Conservation (phyloP, 2,113 vertebrate species). For the Petrocephalus zakoni region DNA sequence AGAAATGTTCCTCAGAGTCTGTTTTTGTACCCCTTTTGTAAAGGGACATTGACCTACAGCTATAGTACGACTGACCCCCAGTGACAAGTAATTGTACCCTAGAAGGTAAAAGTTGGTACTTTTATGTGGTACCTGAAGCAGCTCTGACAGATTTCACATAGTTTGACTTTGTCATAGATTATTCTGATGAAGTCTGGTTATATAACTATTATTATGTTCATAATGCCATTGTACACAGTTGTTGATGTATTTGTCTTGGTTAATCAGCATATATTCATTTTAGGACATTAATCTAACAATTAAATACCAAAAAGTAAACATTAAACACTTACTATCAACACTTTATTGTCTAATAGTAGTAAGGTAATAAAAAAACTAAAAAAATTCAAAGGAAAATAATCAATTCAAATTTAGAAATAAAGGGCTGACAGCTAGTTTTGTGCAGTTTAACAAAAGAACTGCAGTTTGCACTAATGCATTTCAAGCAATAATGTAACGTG, state of each 20-base stretch:
- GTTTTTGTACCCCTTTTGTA: too few species aligned
- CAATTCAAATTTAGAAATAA: not conserved
- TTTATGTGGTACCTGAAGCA: not conserved
- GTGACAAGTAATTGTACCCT: too few species aligned
- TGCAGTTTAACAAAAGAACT: not conserved
- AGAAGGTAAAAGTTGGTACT: too few species aligned
- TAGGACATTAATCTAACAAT: not conserved
- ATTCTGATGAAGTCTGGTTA: not conserved
- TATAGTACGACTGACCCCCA: too few species aligned
- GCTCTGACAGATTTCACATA: not conserved
- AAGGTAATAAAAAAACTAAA: not conserved
- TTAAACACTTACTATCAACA: not conserved
- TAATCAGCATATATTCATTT: not conserved
- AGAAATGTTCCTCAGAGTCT: too few species aligned
- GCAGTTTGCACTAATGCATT: not conserved
- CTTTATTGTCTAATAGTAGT: not conserved
- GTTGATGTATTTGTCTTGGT: not conserved
- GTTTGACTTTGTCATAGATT: not conserved
- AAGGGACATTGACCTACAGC: too few species aligned
- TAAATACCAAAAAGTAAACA: not conserved
- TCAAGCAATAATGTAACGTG: not conserved
- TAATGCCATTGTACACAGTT: not conserved
- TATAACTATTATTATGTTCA: not conserved
- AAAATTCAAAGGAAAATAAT: not conserved
- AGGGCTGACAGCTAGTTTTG: not conserved